Conservation (phyloP, 2,113 vertebrate genomes). For the Pipra filicauda region DNA sequence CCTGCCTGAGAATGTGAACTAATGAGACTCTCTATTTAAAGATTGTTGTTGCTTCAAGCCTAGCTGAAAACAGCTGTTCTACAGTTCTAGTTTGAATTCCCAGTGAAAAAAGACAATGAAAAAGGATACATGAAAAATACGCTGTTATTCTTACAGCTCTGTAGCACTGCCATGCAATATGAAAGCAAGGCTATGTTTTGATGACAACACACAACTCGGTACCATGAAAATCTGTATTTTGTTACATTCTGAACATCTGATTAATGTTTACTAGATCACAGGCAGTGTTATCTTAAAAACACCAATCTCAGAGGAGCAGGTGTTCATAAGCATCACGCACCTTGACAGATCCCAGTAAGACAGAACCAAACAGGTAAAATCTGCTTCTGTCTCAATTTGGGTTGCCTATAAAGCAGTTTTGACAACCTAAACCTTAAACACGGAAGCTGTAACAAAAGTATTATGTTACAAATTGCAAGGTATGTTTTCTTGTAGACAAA, state of each 20-base stretch:
- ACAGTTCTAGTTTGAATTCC: not conserved
- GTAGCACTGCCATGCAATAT: not conserved
- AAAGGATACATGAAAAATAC: not conserved
- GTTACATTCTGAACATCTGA: conserved; percentile 10
- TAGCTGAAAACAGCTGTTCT: conserved; percentile 27
- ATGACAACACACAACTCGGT: not conserved
- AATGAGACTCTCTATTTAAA: not conserved
- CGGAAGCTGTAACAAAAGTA: not conserved
- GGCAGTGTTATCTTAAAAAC: conserved; percentile 62
- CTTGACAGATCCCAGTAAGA: conserved; percentile 43
- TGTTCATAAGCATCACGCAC: conserved; percentile 49
- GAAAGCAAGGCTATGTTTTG: conserved; percentile 17
- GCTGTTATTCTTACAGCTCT: not conserved
- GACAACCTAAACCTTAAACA: conserved; percentile 61
- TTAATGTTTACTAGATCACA: conserved; percentile 64
- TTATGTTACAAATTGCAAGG: conserved; percentile 26
- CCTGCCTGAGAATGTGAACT: not conserved
- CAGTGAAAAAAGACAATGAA: not conserved
- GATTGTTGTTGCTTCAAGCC: not conserved
- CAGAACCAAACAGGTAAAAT: conserved; percentile 69
- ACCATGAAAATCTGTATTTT: not conserved
- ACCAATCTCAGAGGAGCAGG: conserved; percentile 40
- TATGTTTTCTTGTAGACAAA: not conserved
- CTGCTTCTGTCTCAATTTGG: conserved; percentile 57
- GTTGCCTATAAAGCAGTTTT: conserved; percentile 45